Evolutionary conservation across 2,888 invertebrate species (phyloP), one percentile per base, ranked within the genome.

Genomic region (Patella caerulea): DNA sequence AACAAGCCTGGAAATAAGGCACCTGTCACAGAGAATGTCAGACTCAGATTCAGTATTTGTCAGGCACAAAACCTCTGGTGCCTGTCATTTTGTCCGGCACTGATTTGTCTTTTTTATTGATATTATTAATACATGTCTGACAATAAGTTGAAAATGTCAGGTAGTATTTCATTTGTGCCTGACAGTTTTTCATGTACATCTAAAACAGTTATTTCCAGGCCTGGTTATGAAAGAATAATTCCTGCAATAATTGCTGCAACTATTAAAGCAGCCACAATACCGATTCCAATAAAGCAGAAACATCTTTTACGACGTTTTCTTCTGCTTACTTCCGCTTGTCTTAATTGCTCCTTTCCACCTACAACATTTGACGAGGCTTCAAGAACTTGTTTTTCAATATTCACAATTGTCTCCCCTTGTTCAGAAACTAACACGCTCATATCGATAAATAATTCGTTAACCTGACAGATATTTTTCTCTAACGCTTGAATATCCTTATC

Each of bases 401-500:
- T 86, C 74, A 85, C 83, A 73, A 89, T 76, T 55, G 79, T 84
- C 79, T 88, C 88, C n/a, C 88, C 88, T 80, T 89, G 88, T 59
- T 83, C 83, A 55, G 83, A 78, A 24, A 89, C 84, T 55, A 89
- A 71, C 17, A 84, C 80, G 79, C 86, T 86, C 71, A 89, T 82
- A 53, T 87, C 88, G 70, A 85, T 86, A 75, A 88, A 89, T 52
- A 89, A 76, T 19, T 79, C 75, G 78, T 89, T 87, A 4, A 89
- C 88, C 77, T 87, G 84, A 17, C 85, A 76, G 9, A 89, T 85
- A 79, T 86, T 85, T 72, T 84, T 83, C 82, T 89, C 88, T 45
- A 88, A 79, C 53, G 85, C 84, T 56, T 84, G 83, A 71, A 89
- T 84, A 79, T 87, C 88, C 45, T 83, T 82, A 71, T 86, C 83